phyloP scores from a whole-genome alignment of 2,888 invertebrate species.

The Lathronympha strigana region DNA sequence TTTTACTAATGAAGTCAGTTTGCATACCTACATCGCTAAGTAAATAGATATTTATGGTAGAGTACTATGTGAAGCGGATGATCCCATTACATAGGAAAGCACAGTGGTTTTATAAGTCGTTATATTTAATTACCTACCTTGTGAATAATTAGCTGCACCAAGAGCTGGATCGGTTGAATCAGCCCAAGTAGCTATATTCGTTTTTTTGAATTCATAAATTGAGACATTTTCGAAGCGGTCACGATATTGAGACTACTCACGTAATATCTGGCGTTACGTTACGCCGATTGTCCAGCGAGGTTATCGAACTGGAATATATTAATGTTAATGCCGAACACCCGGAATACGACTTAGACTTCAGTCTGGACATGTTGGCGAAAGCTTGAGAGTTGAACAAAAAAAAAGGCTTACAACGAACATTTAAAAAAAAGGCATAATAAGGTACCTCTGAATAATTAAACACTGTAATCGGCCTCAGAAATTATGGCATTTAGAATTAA shows the following conservation, averaged over 20 bases:
- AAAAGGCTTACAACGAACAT: background rate
- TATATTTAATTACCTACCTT: too few relatives aligned
- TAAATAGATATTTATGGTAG: background rate
- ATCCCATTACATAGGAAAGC: background rate
- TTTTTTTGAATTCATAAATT: constrained; percentile 9
- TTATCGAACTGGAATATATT: constrained; percentile 42
- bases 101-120: too few relatives aligned
- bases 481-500: background rate
- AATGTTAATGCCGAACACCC: constrained; percentile 38
- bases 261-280: constrained; percentile 37
- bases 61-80: background rate
- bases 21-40: background rate
- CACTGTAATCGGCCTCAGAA: background rate
- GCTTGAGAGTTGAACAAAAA: constrained; percentile 4
- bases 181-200: background rate
- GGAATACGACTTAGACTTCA: constrained; percentile 22
- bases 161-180: background rate
- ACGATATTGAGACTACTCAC: constrained; percentile 31
- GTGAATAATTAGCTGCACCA: too few relatives aligned
- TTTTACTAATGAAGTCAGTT: background rate
- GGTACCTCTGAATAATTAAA: background rate
- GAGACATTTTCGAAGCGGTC: constrained; percentile 10
- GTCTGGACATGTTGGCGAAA: constrained; percentile 3
- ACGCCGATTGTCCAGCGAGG: constrained; percentile 37
- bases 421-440: background rate